Evolutionary conservation across 2,113 vertebrate species (phyloP).

Genomic region (Collichthys lucidus): DNA sequence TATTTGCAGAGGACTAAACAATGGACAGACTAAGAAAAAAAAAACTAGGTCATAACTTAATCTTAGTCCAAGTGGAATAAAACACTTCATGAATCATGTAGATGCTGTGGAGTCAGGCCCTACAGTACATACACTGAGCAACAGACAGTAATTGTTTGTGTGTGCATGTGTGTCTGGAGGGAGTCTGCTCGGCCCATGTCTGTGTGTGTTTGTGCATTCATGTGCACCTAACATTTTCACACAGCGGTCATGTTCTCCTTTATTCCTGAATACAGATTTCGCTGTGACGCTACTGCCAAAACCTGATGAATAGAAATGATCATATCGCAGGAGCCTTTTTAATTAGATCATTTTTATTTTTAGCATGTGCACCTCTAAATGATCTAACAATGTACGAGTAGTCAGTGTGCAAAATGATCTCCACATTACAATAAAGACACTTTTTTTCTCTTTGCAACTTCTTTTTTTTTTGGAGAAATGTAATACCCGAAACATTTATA

Average conservation of each 20-base stretch:
- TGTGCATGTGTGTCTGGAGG: slow-evolving; percentile 33
- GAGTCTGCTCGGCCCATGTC: slow-evolving; percentile 7
- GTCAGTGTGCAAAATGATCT: not conserved
- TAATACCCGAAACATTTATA: not conserved
- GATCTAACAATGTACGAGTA: not conserved
- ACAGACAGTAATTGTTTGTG: slow-evolving; percentile 46
- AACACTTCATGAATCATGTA: slow-evolving; percentile 75
- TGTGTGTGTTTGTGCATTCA: slow-evolving; percentile 33
- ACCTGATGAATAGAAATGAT: slow-evolving; percentile 3
- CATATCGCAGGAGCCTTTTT: not conserved
- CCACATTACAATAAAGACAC: not conserved
- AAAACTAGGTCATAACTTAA: slow-evolving; percentile 70
- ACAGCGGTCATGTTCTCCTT: not conserved
- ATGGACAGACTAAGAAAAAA: slow-evolving; percentile 1
- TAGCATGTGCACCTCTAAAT: not conserved
- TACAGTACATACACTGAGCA: slow-evolving; percentile 15
- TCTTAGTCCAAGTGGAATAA: slow-evolving; percentile 52
- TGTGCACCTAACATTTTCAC: not conserved
- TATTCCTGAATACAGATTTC: slow-evolving; percentile 9
- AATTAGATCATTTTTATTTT: not conserved
- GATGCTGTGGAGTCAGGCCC: slow-evolving; percentile 33
- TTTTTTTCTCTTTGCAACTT: not conserved
- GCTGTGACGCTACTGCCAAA: not conserved
- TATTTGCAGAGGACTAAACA: slow-evolving; percentile 1
- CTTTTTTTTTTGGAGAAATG: too few relatives aligned